Conservation (phyloP, 1,140 invertebrate genomes). For the Drosophila repletoides region DNA sequence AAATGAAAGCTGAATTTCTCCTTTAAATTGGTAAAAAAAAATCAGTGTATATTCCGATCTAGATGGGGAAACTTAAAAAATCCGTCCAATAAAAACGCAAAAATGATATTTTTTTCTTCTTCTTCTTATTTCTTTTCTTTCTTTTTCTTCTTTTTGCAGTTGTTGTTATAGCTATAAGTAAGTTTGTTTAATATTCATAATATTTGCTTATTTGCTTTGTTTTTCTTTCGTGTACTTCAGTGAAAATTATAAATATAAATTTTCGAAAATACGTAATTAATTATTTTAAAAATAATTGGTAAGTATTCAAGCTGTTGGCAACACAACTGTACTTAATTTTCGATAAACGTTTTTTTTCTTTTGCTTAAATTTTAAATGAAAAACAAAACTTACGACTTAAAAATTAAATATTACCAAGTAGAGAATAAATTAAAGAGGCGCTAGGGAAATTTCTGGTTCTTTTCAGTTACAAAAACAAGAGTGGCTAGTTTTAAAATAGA, state of each 20-base stretch:
- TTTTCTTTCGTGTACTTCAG: slow-evolving; percentile 57
- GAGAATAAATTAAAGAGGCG: slow-evolving; percentile 65
- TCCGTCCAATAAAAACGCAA: slow-evolving; percentile 48
- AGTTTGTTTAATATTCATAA: slow-evolving; percentile 42
- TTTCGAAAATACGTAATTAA: slow-evolving; percentile 53
- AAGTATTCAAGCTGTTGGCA: slow-evolving; percentile 22
- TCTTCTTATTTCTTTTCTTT: slow-evolving; percentile 32
- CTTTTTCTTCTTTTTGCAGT: slow-evolving; percentile 27
- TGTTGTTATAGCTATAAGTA: no score
- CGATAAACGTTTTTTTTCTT: background rate
- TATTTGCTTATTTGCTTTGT: slow-evolving; percentile 24
- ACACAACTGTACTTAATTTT: slow-evolving; percentile 25
- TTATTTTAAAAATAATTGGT: slow-evolving; percentile 24
- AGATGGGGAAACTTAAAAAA: background rate
- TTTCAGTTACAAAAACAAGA: background rate
- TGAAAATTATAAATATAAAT: slow-evolving; percentile 39
- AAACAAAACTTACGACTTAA: slow-evolving; percentile 46
- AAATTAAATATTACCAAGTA: slow-evolving; percentile 43
- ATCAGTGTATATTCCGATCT: slow-evolving; percentile 1
- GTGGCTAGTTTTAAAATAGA: background rate
- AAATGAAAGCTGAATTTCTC: no score
- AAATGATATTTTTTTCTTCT: slow-evolving; percentile 41
- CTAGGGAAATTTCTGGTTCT: background rate
- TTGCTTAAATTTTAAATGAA: slow-evolving; percentile 17
- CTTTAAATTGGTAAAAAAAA: no score